phyloP scores from a whole-genome alignment of 2,797 vertebrate species.

The Cuculus canorus region DNA sequence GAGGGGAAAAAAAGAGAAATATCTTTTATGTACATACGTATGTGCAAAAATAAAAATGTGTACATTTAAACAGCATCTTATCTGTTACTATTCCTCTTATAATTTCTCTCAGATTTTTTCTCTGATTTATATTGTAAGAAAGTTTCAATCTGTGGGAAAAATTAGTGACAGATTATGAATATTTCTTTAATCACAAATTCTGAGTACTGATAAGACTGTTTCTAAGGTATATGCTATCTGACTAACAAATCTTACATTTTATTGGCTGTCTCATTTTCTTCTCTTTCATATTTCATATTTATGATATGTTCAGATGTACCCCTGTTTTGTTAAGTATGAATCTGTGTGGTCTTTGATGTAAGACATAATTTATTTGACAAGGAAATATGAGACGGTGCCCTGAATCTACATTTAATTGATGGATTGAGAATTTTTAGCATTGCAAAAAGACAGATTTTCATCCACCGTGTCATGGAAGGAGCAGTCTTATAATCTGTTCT shows the following conservation, averaged over 20 bases:
- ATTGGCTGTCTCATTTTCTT: conserved; percentile 93
- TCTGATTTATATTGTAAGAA: conserved; percentile 57
- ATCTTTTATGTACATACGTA: neutral
- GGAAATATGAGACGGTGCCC: conserved; percentile 84
- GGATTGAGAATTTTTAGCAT: conserved; percentile 82
- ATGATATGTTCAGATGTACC: conserved; percentile 84
- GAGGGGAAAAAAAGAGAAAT: neutral
- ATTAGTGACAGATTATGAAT: conserved; percentile 89
- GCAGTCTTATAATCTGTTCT: conserved; percentile 79
- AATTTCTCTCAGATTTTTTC: neutral
- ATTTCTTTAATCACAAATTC: conserved; percentile 92
- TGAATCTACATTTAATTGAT: conserved; percentile 90
- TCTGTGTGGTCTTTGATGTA: conserved; percentile 88
- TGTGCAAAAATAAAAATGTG: neutral
- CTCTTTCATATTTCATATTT: conserved; percentile 92
- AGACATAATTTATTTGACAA: conserved; percentile 90
- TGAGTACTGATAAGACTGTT: conserved; percentile 87
- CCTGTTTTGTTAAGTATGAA: conserved; percentile 87
- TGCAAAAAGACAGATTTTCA: conserved; percentile 79
- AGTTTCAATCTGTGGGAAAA: conserved; percentile 56
- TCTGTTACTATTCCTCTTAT: conserved; percentile 33
- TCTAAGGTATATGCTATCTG: conserved; percentile 79
- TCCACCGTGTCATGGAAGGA: conserved; percentile 53
- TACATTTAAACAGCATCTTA: conserved; percentile 42
- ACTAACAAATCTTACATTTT: conserved; percentile 90